phyloP scores from a whole-genome alignment of 2,888 invertebrate genomes.

The Hedychridium roseum region DNA sequence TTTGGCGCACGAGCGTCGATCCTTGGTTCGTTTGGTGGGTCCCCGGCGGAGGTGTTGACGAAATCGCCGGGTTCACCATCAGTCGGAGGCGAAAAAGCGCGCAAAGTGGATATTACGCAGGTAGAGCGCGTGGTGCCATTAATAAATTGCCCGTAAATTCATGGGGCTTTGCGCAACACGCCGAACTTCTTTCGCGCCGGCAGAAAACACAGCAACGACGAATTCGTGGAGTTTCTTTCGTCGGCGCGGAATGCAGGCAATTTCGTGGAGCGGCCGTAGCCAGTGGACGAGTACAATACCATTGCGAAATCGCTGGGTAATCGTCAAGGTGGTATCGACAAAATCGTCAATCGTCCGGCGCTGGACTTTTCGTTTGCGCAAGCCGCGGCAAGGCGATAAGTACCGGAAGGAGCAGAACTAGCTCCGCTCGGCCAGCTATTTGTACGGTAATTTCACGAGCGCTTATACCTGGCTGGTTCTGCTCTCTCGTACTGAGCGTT shows the following conservation, averaged over 20 bases:
- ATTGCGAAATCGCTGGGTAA: neutral
- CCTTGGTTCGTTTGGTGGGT: too few relatives aligned
- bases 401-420: slow-evolving; percentile 34
- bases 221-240: neutral
- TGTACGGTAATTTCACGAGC: slow-evolving; percentile 38
- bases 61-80: too few relatives aligned
- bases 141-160: too few relatives aligned
- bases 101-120: too few relatives aligned
- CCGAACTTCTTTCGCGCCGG: neutral
- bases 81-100: too few relatives aligned
- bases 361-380: slow-evolving; percentile 26
- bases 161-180: too few relatives aligned
- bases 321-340: neutral
- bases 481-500: neutral
- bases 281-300: too few relatives aligned
- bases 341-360: neutral
- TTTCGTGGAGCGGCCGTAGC: neutral
- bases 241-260: neutral
- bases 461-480: slow-evolving; percentile 22
- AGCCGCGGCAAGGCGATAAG: slow-evolving; percentile 29
- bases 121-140: too few relatives aligned
- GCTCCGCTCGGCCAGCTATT: slow-evolving; percentile 29
- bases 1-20: too few relatives aligned
- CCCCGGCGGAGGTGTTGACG: too few relatives aligned
- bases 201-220: slow-evolving; percentile 1